Evolutionary conservation across 2,797 vertebrate genomes (phyloP), one percentile per base, ranked within the genome.

Genomic region (Betta splendens): DNA sequence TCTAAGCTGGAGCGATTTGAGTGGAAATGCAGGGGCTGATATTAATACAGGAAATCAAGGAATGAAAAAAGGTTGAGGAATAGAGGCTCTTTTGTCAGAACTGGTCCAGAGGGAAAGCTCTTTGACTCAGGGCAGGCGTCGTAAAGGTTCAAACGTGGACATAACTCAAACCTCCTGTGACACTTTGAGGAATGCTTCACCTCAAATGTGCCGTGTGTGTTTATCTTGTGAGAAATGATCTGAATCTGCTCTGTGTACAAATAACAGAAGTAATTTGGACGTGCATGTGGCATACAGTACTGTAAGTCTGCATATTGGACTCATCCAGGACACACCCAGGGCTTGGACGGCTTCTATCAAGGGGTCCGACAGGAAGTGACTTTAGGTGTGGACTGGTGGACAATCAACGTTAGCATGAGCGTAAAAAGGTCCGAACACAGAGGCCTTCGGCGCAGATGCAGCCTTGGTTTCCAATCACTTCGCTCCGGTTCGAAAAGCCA

Each of bases 31-130:
- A 39, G 52, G 48, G 44, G 55, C 11, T 43, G 28, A 64, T 47
- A 32, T 53, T 56, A 51, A 60, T 64, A 48, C 76, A 79, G 82
- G 73, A 80, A 83, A 88, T 81, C 23, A 81, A 16, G 9, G 36
- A 64, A 43, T 61, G 51, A 42, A 35, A 31, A 57, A 35, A 55
- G n/a, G 28, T 36, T 63, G 21, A 10, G 17, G 66, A n/a, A 87
- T 79, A 83, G 79, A 75, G 67, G 46, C 49, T 60, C 44, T 53
- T 46, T 81, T 86, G 81, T 87, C 29, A 54, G 44, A 8, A 5
- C n/a, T 12, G 18, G 21, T 63, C 42, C 22, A 44, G 29, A 50
- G 65, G 31, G 63, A 76, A 58, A 61, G 25, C 52, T 53, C 40
- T 53, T 32, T 71, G 63, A 68, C 69, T 48, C 44, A 37, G 7